Evolutionary conservation across 2,113 vertebrate genomes (phyloP).

Genomic region (Bos javanicus): DNA sequence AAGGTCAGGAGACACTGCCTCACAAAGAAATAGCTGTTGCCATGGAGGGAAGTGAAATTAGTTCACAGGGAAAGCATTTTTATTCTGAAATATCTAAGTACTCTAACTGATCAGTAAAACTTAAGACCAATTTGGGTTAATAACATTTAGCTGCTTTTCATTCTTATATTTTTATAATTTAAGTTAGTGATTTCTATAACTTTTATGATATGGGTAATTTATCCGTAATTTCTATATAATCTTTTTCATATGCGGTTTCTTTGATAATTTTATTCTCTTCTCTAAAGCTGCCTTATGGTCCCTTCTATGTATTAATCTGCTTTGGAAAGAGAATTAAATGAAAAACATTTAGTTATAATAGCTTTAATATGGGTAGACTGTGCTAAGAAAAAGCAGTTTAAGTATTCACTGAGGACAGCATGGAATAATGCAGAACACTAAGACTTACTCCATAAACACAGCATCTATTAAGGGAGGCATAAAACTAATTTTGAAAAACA

Average conservation of each 20-base stretch:
- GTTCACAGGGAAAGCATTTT: neutral
- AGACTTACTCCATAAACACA: conserved; percentile 47
- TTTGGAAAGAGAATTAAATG: conserved; percentile 37
- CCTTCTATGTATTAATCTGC: conserved; percentile 20
- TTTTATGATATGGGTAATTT: neutral
- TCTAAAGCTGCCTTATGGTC: conserved; percentile 10
- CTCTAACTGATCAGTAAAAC: neutral
- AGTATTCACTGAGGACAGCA: conserved; percentile 41
- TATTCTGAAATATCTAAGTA: neutral
- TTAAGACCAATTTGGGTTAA: neutral
- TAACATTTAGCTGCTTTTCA: neutral
- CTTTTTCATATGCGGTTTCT: neutral
- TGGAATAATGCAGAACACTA: neutral
- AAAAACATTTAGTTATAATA: neutral
- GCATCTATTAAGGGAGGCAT: conserved; percentile 20
- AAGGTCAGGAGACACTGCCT: neutral
- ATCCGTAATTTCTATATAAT: neutral
- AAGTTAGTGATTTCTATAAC: neutral
- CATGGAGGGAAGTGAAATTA: neutral
- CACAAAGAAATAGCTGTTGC: neutral
- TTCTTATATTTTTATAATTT: neutral
- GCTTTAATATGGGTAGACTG: neutral
- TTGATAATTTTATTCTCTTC: neutral
- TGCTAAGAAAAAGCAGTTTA: conserved; percentile 42
- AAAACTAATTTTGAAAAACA: conserved; percentile 64